phyloP scores from a whole-genome alignment of 2,888 invertebrate genomes.

The Xylocampa areola region DNA sequence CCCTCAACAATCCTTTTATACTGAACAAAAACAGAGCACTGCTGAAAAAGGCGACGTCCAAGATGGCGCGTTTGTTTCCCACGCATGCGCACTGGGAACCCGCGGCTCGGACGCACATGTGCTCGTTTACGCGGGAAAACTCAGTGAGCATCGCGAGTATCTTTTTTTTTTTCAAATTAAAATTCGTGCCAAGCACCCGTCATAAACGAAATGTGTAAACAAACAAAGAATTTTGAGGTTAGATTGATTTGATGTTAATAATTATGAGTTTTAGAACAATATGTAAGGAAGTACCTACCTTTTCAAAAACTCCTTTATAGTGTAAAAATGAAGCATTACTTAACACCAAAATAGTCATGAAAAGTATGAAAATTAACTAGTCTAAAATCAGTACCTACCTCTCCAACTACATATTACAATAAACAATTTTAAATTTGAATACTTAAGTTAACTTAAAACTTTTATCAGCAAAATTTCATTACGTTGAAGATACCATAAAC shows the following conservation, averaged over 20 bases:
- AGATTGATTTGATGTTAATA: constrained; percentile 15
- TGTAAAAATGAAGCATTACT: too few species aligned
- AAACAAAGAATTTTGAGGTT: constrained; percentile 56
- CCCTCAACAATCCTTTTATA: constrained; percentile 66
- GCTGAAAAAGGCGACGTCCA: constrained; percentile 73
- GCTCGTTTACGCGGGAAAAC: constrained; percentile 80
- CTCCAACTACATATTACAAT: too few species aligned
- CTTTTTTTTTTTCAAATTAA: constrained; percentile 67
- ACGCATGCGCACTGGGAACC: constrained; percentile 83
- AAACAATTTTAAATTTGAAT: too few species aligned
- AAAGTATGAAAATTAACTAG: too few species aligned
- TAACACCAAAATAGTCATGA: too few species aligned
- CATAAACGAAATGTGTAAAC: constrained; percentile 52
- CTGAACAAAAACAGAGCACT: constrained; percentile 67
- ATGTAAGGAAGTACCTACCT: too few species aligned
- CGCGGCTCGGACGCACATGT: constrained; percentile 76
- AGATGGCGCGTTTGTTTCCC: constrained; percentile 80
- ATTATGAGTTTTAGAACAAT: too few species aligned
- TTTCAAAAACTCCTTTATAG: too few species aligned
- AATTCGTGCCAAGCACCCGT: constrained; percentile 65
- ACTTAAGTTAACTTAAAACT: background rate
- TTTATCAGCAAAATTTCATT: background rate
- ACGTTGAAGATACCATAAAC: constrained; percentile 1
- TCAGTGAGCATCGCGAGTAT: constrained; percentile 54
- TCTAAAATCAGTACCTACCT: background rate